Base-by-base conservation (phyloP, 1,140 invertebrate species). In the Cotesia chilonis region DNA sequence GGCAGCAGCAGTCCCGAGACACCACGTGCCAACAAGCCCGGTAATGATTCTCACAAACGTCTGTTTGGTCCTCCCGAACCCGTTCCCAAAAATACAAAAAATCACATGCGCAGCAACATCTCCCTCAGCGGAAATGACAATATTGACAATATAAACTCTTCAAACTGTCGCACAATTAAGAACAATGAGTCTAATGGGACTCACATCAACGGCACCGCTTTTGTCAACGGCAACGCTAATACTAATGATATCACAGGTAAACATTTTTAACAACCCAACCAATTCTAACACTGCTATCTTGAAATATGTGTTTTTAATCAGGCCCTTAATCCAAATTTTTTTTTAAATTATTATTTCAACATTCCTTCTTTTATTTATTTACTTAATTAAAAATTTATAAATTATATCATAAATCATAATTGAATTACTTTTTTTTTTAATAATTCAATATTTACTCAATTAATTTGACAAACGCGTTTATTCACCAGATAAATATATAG, bases 1-100 rank as follows among this genome's bases (percentile, higher is more conserved):
- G 78, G 78, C 57, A 77, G 72, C 60, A 77, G 68, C 73, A 77
- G 73, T 51, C 77, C 74, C 65, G 81, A 82, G 59, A 78, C 81
- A 51, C 83, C 84, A 28, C 82, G 84, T 73, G 77, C 73, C 75
- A 83, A 72, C 77, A 88, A 88, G 81, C 84, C 86, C 69, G 87
- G 87, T 87, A 88, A 88, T 85, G 85, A 88, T 82, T 87, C 87
- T 73, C 82, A 88, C 83, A 85, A 85, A 76, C 84, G 87, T 73
- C 84, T 88, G 77, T 88, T 88, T 82, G 88, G 87, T 78, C 86
- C 84, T 74, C 84, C 83, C 81, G 81, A 86, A 80, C 83, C 80
- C 77, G 75, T 77, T 75, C 84, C 78, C 81, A 84, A 80, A 79
- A 83, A 85, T 77, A 82, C 83, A 79, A 87, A 84, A 86, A 83